Evolutionary conservation across 37 sponge, comb jelly and placozoan species (phyloP), one percentile per base, ranked within the genome.

Genomic region (Haliclona indistincta): DNA sequence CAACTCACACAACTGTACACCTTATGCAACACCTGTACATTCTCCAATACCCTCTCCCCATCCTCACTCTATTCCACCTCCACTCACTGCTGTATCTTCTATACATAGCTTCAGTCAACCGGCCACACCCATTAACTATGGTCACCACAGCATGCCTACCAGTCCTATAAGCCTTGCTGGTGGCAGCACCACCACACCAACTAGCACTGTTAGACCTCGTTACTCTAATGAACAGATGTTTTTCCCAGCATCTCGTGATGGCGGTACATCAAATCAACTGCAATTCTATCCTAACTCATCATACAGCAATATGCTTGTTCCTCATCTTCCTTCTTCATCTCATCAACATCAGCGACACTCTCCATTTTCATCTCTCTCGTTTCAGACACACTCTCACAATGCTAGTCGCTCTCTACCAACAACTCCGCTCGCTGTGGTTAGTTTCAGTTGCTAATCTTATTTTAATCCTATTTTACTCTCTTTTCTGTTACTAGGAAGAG

Each of bases 11-110:
- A 80, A 70, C 43, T 72, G 43, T 51, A 85, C 86, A 4, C 79
- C 91, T 8, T 82, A 82, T 69, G 58, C 56, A 28, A 79, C 89
- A 23, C 80, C 85, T 3, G 65, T 67, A 17, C 92, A 82, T 44
- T 91, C 87, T 4, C 92, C 92, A 1, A 73, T 70, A 1, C 87
- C 87, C 17, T 80, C 60, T 29, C 47, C 67, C 26, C 54, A 56
- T 20, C 76, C 84, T 78, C 55, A 41, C 66, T 33, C 41, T 40
- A 17, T 23, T 37, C 4, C 23, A 42, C 67, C 34, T 53, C 74
- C 42, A 19, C 33, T 60, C 67, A 38, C 64, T 63, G 64, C 43
- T 20, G 20, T 40, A 30, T 1, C 45, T 62, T 8, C 15, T 29
- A 23, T 36, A 13, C 35, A 25, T 43, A 71, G 54, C 36, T 3